A percentile compares a stretch with the other conserved stretches of the same genome.
These are phyloP conservation scores for Temnothorax curvispinosus DNA, from an alignment of 1,140 invertebrate genomes.

Conservation along the genomic window DNA sequence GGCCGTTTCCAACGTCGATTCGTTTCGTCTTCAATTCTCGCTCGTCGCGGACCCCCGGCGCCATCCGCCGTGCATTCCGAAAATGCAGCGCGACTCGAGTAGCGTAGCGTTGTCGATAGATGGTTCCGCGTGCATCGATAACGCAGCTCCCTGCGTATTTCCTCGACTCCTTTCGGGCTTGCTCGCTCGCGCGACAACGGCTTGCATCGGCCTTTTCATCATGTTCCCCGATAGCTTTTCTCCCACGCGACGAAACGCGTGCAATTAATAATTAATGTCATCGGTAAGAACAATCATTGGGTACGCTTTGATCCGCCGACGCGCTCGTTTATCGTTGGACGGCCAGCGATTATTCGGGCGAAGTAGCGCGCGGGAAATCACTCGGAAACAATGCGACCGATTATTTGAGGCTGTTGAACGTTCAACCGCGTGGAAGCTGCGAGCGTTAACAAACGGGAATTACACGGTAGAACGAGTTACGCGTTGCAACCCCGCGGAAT, in stretches of 20 bases:
- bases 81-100: background rate
- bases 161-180: too few species aligned
- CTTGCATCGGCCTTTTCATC: background rate
- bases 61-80: background rate
- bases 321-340: background rate
- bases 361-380: background rate
- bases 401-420: background rate
- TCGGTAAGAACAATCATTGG: background rate
- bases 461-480: background rate
- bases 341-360: background rate
- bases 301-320: background rate
- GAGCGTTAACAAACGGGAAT: constrained; percentile 16
- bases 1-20: background rate
- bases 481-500: background rate
- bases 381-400: constrained; percentile 9
- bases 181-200: background rate
- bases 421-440: background rate
- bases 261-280: background rate
- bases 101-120: background rate
- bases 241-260: background rate
- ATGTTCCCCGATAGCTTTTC: background rate
- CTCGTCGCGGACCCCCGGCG: constrained; percentile 16
- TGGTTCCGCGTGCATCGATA: constrained; percentile 39
- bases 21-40: background rate
- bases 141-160: constrained; percentile 31